Base-by-base conservation (phyloP, 2,888 invertebrate genomes). In the Clivina fossor region DNA sequence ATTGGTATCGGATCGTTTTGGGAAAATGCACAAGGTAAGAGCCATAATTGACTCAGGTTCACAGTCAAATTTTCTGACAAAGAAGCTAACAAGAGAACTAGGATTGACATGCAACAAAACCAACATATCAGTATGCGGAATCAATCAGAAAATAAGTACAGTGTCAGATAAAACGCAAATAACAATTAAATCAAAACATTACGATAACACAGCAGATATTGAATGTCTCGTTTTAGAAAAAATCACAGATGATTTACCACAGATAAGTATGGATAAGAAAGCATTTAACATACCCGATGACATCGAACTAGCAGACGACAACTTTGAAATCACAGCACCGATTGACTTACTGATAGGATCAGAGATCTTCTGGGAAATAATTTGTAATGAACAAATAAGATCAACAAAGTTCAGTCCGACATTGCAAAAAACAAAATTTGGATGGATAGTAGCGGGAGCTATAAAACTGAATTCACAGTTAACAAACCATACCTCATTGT, bases 381-480 rank as follows among this genome's bases (percentile, higher is more conserved):
- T 60, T n/a, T 56, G 56, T 8, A 49, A 48, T 11, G 56, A 53
- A 11, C 57, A 58, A 43, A 48, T 59, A 26, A 33, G 33, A 8
- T 13, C 55, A 3, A 38, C 38, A 4, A 18, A 43, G 2, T 11
- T 51, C 5, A 30, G 33, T 19, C 57, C 60, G 4, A 19, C 47
- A 8, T 26, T 60, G 7, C 54, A 57, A 35, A 59, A 60, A 46
- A 59, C 59, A 11, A 41, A 56, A 15, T 56, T 65, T 5, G 65
- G 66, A 4, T 66, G 65, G 64, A 49, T 64, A 8, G 48, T 62
- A 15, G 19, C 11, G 33, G 8, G 16, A 24, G 22, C 50, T n/a
- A 22, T n/a, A n/a, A n/a, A n/a, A n/a, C n/a, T n/a, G n/a, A n/a
- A n/a, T n/a, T n/a, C n/a, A n/a, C n/a, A n/a, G n/a, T n/a, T n/a